Evolutionary conservation across 2,797 vertebrate species (phyloP).

Genomic region (Acanthurus lineatus): DNA sequence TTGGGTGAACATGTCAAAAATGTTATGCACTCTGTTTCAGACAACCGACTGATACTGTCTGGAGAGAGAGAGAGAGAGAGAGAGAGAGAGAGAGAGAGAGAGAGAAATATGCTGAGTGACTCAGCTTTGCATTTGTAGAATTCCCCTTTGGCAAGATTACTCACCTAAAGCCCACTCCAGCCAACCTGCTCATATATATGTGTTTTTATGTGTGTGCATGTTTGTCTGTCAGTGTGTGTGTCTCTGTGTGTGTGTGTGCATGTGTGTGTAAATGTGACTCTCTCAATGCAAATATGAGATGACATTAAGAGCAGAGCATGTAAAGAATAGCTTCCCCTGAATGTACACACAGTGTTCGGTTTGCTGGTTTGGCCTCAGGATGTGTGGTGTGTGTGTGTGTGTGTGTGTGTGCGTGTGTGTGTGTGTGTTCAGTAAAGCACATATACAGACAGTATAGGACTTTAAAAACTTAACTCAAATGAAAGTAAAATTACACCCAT

Average conservation of each 20-base stretch:
- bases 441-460: not conserved
- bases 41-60: conserved; percentile 19
- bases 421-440: not conserved
- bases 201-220: conserved; percentile 7
- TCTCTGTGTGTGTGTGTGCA: too few species aligned
- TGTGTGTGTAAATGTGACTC: not conserved
- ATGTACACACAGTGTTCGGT: not conserved
- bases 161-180: conserved; percentile 36
- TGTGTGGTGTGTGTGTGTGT: not conserved
- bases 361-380: not conserved
- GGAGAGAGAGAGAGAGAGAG: conserved; percentile 3
- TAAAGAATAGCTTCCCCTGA: not conserved
- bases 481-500: too few species aligned
- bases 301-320: conserved; percentile 15
- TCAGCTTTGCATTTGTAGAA: conserved; percentile 40
- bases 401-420: not conserved
- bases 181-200: conserved; percentile 10
- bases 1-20: conserved; percentile 37
- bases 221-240: too few species aligned
- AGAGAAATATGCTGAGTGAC: conserved; percentile 37
- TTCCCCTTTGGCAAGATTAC: conserved; percentile 51
- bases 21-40: conserved; percentile 8
- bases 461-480: too few species aligned
- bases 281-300: not conserved
- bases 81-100: not conserved